Conservation (phyloP, 2,888 invertebrate species). For the Sarcophaga subvicina region DNA sequence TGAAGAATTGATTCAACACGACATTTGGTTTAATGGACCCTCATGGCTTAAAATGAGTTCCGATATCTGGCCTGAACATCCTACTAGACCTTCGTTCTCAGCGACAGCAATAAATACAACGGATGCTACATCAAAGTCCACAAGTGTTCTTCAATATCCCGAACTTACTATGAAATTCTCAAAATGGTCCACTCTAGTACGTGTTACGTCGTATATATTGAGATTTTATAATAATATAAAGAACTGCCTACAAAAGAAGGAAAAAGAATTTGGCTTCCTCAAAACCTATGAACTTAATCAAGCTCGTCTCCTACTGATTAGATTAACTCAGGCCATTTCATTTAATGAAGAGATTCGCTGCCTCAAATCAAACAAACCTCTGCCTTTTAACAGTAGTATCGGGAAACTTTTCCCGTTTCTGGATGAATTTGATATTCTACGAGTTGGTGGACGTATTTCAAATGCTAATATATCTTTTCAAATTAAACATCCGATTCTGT, state of each 20-base stretch:
- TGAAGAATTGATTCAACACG: not conserved
- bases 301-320: not conserved
- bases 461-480: not conserved
- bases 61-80: not conserved
- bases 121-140: not conserved
- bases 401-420: not conserved
- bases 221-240: constrained; percentile 28
- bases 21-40: not conserved
- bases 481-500: constrained; percentile 14
- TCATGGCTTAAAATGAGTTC: not conserved
- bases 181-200: constrained; percentile 20
- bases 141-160: constrained; percentile 8
- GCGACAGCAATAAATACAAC: not conserved
- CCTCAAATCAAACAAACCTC: not conserved
- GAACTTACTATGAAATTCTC: constrained; percentile 28
- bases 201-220: constrained; percentile 2
- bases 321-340: not conserved
- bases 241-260: not conserved
- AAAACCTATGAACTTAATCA: constrained; percentile 1
- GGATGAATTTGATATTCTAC: not conserved
- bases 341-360: not conserved
- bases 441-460: not conserved
- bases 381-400: not conserved
- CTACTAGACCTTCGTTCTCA: not conserved
- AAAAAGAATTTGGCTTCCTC: not conserved